A percentile compares a stretch with the other conserved stretches of the same genome.
These are phyloP conservation scores for Equus przewalskii DNA, from an alignment of 2,113 vertebrate genomes.

Conservation along the genomic window DNA sequence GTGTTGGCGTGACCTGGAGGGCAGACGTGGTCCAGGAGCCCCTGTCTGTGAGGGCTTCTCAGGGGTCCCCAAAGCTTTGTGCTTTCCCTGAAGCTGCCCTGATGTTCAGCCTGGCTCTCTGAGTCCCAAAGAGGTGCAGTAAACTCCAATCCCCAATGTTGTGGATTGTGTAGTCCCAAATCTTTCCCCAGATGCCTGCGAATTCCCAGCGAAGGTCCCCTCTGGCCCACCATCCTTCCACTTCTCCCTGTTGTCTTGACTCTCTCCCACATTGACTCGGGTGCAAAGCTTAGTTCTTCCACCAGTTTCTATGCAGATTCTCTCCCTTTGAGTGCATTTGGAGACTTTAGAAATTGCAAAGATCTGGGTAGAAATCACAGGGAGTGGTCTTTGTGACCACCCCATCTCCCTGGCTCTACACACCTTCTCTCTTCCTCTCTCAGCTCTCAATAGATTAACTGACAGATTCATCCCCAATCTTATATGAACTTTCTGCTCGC, in stretches of 20 bases:
- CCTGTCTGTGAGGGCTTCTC: neutral
- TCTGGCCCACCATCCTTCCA: rapidly evolving
- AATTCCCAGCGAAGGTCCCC: neutral
- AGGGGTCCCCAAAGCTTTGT: neutral
- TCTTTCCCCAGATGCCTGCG: neutral
- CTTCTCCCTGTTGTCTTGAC: neutral
- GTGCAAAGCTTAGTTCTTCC: no score
- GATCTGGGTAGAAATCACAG: neutral
- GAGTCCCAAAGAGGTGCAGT: neutral
- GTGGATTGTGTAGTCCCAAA: neutral
- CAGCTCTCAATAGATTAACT: neutral
- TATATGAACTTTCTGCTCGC: rapidly evolving
- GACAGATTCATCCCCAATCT: rapidly evolving
- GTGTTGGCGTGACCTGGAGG: neutral
- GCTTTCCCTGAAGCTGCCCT: neutral
- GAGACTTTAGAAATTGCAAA: neutral
- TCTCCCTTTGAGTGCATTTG: rapidly evolving
- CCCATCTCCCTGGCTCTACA: rapidly evolving
- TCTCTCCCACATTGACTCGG: rapidly evolving
- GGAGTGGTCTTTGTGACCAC: neutral
- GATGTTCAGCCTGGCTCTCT: no score
- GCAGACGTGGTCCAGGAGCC: rapidly evolving
- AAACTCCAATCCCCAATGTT: neutral
- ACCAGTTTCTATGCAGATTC: neutral
- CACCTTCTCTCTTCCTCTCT: rapidly evolving